A percentile compares a stretch with the other conserved stretches of the same genome.
phyloP scores from a whole-genome alignment of 2,113 vertebrate genomes.

The Ptilonorhynchus violaceus region DNA sequence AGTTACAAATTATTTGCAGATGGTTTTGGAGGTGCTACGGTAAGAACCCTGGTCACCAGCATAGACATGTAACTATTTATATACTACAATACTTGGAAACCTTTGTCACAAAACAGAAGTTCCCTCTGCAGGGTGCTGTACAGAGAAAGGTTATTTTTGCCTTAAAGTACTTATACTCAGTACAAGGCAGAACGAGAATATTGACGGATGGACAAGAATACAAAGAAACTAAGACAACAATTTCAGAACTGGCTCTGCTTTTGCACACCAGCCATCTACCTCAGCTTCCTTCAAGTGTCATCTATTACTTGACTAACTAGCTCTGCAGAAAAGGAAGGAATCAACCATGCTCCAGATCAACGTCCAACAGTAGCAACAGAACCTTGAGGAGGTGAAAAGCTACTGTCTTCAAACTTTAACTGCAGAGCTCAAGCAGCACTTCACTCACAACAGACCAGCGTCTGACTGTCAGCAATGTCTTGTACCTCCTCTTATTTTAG shows the following conservation, averaged over 20 bases:
- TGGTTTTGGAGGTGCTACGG: background rate
- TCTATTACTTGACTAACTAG: background rate
- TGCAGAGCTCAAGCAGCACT: background rate
- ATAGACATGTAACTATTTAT: background rate
- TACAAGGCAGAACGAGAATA: background rate
- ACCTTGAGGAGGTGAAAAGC: background rate
- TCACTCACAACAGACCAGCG: background rate
- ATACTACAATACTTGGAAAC: background rate
- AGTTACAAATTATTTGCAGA: background rate
- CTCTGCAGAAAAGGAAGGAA: background rate
- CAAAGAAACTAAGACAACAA: background rate
- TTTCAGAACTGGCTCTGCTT: background rate
- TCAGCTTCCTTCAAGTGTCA: background rate
- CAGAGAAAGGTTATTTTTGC: background rate
- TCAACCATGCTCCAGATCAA: background rate
- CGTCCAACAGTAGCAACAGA: background rate
- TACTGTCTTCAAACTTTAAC: background rate
- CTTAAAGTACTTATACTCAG: background rate
- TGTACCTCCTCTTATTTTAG: background rate
- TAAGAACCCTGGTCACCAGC: background rate
- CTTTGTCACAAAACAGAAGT: conserved; percentile 13
- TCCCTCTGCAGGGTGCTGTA: background rate
- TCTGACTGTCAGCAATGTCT: background rate
- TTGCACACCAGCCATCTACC: background rate
- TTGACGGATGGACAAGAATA: background rate